Base-by-base conservation (phyloP, 53 echinoderm and acorn worm species). In the Mesocentrotus franciscanus region DNA sequence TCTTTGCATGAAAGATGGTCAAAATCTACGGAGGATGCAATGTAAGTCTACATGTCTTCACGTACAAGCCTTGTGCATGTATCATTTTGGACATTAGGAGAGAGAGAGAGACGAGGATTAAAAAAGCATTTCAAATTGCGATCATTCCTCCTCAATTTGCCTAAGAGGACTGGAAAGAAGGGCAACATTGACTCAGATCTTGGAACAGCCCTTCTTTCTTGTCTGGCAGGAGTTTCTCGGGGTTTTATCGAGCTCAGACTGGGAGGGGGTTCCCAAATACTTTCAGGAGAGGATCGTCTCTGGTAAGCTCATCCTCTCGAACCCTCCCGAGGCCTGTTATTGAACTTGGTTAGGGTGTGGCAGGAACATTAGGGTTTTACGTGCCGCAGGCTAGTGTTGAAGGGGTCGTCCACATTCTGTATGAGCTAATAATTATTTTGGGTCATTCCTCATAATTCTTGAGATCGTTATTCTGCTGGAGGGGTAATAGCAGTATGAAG, bases 301-400 rank as follows among this genome's bases (percentile, higher is more conserved):
- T 87, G 87, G 87, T 58, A 87, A 87, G 58, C 87, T 56, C 87
- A 87, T 87, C 87, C 87, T 29, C 57, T 84, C 33, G 2, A 49
- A 84, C 84, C 36, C 84, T 87, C 57, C 27, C 4, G 58, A 27
- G 87, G 87, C 58, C 87, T 87, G 87, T 87, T 87, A 58, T 91
- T 91, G 91, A 91, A 91, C 91, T 61, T 91, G 91, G 66, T 24
- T 66, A 57, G 91, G 91, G 91, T 66, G 91, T 66, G 91, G 91
- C 91, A 36, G 39, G 91, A 91, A 91, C 61, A 66, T 91, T 39
- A 91, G 39, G 62, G 39, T 35, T 91, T 91, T 91, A 91, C 20
- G 91, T 66, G 68, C 91, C 66, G 39, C 87, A 58, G 87, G 87
- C 87, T 87, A 9, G 75, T n/a, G 30, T 87, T 87, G n/a, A 87